These are phyloP conservation scores for Orycteropus afer DNA, from an alignment of 2,113 vertebrate genomes.

Conservation along the genomic window DNA sequence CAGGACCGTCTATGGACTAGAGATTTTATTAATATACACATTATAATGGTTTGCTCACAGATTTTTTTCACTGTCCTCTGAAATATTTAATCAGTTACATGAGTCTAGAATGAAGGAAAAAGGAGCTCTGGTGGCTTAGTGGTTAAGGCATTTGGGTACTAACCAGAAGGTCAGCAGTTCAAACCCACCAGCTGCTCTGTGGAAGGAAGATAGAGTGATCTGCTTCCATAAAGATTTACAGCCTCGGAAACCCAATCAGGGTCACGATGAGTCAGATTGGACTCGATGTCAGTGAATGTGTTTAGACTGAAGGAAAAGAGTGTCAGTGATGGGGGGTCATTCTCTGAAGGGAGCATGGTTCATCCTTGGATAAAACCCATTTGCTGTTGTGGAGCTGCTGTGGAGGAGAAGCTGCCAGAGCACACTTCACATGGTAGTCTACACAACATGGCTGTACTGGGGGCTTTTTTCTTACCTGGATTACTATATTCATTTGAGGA, in stretches of 20 bases:
- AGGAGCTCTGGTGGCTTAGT: too few relatives aligned
- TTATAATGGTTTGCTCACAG: not conserved
- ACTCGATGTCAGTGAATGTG: too few relatives aligned
- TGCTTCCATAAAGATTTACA: too few relatives aligned
- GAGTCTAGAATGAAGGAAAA: not conserved
- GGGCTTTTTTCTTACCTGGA: not conserved
- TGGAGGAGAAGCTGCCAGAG: not conserved
- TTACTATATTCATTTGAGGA: not conserved
- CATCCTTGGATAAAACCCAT: not conserved
- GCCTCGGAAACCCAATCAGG: too few relatives aligned
- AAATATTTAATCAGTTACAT: not conserved
- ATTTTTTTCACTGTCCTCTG: not conserved
- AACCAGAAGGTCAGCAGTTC: too few relatives aligned
- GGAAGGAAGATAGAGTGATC: too few relatives aligned
- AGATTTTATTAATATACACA: not conserved
- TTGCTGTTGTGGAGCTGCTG: not conserved
- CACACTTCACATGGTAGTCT: not conserved
- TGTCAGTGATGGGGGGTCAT: not conserved
- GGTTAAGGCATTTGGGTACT: too few relatives aligned
- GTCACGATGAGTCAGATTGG: too few relatives aligned
- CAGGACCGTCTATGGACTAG: not conserved
- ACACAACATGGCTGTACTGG: not conserved
- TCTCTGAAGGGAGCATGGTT: too few relatives aligned
- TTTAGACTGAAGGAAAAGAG: not conserved
- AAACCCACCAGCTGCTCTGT: too few relatives aligned